These are phyloP conservation scores for Musca domestica DNA, from an alignment of 1,140 invertebrate genomes.

Conservation along the genomic window DNA sequence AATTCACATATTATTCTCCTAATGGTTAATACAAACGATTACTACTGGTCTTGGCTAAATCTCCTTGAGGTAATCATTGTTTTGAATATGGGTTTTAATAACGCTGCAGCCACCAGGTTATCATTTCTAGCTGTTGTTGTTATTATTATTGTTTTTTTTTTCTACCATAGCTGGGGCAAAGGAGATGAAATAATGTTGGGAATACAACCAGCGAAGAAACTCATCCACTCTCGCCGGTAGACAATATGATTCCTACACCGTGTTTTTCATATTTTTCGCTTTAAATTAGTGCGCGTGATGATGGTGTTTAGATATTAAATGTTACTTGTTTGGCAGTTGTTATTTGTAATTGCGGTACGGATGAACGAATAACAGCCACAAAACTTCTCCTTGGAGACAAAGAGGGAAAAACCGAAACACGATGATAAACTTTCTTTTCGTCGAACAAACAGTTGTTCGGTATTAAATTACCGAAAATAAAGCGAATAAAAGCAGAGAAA, in stretches of 20 bases:
- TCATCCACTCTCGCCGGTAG: no score
- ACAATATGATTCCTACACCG: neutral
- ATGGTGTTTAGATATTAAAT: slow-evolving; percentile 29
- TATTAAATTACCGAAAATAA: neutral
- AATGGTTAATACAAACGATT: no score
- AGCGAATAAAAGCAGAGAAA: neutral
- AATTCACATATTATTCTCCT: no score
- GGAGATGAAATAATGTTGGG: slow-evolving; percentile 1
- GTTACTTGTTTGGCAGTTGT: slow-evolving; percentile 17
- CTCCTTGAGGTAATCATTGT: slow-evolving; percentile 7
- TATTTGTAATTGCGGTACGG: slow-evolving; percentile 15
- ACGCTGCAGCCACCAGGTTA: neutral
- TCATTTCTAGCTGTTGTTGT: no score
- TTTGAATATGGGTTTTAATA: slow-evolving; percentile 21
- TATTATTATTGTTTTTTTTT: no score
- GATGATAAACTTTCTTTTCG: slow-evolving; percentile 13
- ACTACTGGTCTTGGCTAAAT: neutral
- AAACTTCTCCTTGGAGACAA: neutral
- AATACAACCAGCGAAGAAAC: no score
- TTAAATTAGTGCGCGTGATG: slow-evolving; percentile 29
- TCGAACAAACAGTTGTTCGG: neutral
- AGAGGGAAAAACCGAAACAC: neutral
- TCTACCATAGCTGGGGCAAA: neutral
- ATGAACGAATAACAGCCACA: neutral
- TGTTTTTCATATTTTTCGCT: neutral